Base-by-base conservation (phyloP, 2,888 invertebrate species). In the Epistrophe grossulariae region DNA sequence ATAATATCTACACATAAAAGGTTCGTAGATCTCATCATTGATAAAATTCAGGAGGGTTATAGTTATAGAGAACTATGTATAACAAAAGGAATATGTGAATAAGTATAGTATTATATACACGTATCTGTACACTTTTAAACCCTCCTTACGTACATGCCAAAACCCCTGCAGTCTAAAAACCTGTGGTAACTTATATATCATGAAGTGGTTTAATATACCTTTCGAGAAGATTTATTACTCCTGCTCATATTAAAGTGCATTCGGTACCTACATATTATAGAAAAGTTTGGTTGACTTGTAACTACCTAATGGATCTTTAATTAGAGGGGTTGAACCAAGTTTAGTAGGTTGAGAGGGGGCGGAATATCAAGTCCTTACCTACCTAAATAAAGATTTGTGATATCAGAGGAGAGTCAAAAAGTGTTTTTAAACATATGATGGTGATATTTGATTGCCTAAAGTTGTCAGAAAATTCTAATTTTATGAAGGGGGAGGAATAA, bases 301-400 rank as follows among this genome's bases (percentile, higher is more conserved):
- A 83, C 79, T 83, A 71, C 87, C 83, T 87, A 87, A 87, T 87
- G 83, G 87, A 79, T 87, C 83, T 83, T 87, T 87, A 87, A 87
- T 87, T 87, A 83, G 83, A 79, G 83, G 31, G 70, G 62, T 77
- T 77, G 60, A 40, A 66, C 45, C 11, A 31, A 7, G 40, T 55
- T 66, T 31, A 48, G 38, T 19, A 1, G 13, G 31, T n/a, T 8
- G n/a, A 0, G 9, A 8, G n/a, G 40, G 50, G 50, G 17, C 10
- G 64, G 28, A 48, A 71, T 50, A 24, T 31, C 19, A 50, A 50
- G 48, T 57, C n/a, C n/a, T n/a, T n/a, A 62, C 35, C 1, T 35
- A 35, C 31, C 31, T 35, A 31, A 60, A 55, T 62, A 70, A 38
- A 50, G 79, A 83, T 74, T 62, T 45, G 17, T 40, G 79, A 74